Base-by-base conservation (phyloP, 2,888 invertebrate genomes). In the Spodoptera littoralis region DNA sequence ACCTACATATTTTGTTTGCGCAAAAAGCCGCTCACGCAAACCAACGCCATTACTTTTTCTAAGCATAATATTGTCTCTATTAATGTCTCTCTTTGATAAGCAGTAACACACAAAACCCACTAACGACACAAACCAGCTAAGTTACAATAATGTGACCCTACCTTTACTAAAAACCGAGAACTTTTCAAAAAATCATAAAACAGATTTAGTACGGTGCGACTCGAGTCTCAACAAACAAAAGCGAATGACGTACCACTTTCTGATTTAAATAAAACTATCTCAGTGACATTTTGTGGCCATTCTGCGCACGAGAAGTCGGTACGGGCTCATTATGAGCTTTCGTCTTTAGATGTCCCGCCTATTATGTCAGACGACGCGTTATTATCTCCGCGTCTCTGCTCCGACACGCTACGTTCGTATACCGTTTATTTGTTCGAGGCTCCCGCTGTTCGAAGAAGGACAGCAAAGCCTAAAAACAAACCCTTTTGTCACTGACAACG, bases 401-500 rank as follows among this genome's bases (percentile, higher is more conserved):
- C 73, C 67, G 61, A 54, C 54, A 63, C 70, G 36, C 70, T 61
- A 66, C 70, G 68, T 60, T 80, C 73, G 70, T 68, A 74, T 71
- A 78, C 54, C 77, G 77, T 83, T 81, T 84, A 80, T 84, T 84
- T 83, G 77, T 83, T 77, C 63, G 22, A n/a, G 59, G 64, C 73
- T 76, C 76, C 74, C 68, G 66, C 81, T 73, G 70, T 86, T 89
- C 90, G 80, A 58, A 75, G 88, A 90, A 89, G 80, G 80, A 77
- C 52, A 71, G 71, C 72, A 76, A 80, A 80, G 65, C 67, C 65
- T 67, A 65, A 76, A 77, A 82, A 84, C 81, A 84, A 87, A 87
- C 86, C 87, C 87, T 85, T 91, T 88, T 90, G 86, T 87, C 67
- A 76, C 62, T 76, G 77, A 83, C 84, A 83, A 84, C 84, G 82